Evolutionary conservation across 2,797 vertebrate species (phyloP), one percentile per base, ranked within the genome.

Genomic region (Myotis planiceps): DNA sequence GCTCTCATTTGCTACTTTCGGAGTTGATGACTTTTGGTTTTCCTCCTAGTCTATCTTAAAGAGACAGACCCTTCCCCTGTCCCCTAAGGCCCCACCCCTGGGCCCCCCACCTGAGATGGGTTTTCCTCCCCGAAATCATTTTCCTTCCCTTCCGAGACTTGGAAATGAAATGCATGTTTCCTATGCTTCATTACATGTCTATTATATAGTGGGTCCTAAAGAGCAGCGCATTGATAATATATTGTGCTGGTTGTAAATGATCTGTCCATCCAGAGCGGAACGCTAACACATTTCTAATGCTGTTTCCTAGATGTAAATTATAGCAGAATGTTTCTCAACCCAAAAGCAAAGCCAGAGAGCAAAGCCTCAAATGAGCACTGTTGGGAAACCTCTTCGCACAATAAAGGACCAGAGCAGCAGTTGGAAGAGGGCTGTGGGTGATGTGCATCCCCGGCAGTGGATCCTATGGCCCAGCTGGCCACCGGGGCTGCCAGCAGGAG

Each of bases 1-100:
- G 99, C 99, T 98, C 99, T 99, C 99, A 99, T 99, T 99, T 99
- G 98, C 99, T 99, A 99, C 98, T 99, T 99, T 98, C 98, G 85
- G 96, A 98, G 97, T 98, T 98, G 98, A 99, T 99, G 98, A 98
- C 98, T 98, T 98, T 94, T 97, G 98, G 98, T 98, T 98, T 98
- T 98, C 97, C 98, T 98, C 98, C 75, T 98, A 95, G 93, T 98
- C 98, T 97, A 98, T 98, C 99, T 99, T 99, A 99, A 99, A 99
- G 98, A 98, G 98, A 88, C 98, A 99, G 98, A 97, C 96, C 84
- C 69, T 92, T 0, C 86, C 95, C 95, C 87, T 90, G 55, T 69
- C 75, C 93, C 49, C 78, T 74, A 93, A 93, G 66, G 89, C 65
- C 63, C 74, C 34, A 42, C 55, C 34, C 18, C 15, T 23, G 45